Percentiles rank a stretch among this genome's conserved stretches.
These are phyloP conservation scores for Harpalus rufipes DNA, from an alignment of 2,888 invertebrate species.

Conservation along the genomic window DNA sequence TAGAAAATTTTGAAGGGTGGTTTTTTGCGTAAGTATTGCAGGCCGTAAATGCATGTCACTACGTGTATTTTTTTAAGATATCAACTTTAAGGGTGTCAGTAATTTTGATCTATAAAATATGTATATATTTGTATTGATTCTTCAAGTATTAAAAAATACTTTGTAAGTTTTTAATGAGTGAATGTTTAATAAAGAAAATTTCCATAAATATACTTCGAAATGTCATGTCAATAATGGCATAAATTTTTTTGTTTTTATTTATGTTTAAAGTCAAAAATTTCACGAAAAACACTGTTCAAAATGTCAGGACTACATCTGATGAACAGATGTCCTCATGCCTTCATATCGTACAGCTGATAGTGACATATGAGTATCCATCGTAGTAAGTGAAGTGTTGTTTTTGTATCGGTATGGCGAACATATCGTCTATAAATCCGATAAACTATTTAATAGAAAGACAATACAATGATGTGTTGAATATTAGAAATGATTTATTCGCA, in stretches of 20 bases:
- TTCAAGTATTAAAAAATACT: not conserved
- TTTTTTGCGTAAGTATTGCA: not conserved
- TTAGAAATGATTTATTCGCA: slow-evolving; percentile 81
- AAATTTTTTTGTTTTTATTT: slow-evolving; percentile 30
- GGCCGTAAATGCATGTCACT: no score
- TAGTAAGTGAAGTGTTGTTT: slow-evolving; percentile 57
- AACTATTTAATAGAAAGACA: slow-evolving; percentile 82
- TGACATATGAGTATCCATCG: slow-evolving; percentile 72
- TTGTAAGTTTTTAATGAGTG: no score
- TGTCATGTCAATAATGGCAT: slow-evolving; percentile 13
- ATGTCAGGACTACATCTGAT: slow-evolving; percentile 67
- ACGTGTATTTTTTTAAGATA: no score
- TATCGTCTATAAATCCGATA: slow-evolving; percentile 80
- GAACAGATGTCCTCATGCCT: slow-evolving; percentile 69
- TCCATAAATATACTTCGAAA: not conserved
- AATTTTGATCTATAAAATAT: not conserved
- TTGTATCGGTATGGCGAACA: slow-evolving; percentile 75
- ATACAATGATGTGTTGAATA: slow-evolving; percentile 80
- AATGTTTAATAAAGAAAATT: slow-evolving; percentile 3
- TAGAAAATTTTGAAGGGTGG: not conserved
- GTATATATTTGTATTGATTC: slow-evolving; percentile 1
- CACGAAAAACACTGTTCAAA: not conserved
- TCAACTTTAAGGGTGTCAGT: not conserved
- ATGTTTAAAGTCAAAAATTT: slow-evolving; percentile 19
- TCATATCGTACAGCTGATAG: slow-evolving; percentile 74